Evolutionary conservation across 2,888 invertebrate genomes (phyloP).

Genomic region (Vanessa cardui): DNA sequence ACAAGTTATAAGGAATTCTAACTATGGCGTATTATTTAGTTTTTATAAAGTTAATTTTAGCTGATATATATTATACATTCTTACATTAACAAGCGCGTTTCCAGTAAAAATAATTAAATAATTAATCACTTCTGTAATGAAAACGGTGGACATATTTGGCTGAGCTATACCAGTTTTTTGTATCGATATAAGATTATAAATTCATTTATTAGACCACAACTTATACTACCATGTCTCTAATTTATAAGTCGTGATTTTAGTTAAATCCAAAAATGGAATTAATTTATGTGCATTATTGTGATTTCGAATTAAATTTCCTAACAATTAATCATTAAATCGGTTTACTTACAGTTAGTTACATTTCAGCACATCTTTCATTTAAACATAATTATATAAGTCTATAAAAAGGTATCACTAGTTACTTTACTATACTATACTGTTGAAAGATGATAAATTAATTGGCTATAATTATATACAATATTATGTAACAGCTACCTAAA

Average conservation of each 20-base stretch:
- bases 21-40: conserved; percentile 8
- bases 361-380: not conserved
- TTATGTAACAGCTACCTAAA: conserved; percentile 23
- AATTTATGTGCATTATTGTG: conserved; percentile 17
- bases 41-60: conserved; percentile 2
- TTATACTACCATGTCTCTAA: conserved; percentile 8
- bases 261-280: conserved; percentile 10
- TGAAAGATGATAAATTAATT: conserved; percentile 13
- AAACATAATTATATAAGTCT: not conserved
- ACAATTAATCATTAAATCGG: not conserved
- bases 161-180: conserved; percentile 17
- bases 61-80: conserved; percentile 8
- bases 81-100: not conserved
- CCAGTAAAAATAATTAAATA: conserved; percentile 24
- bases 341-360: too few relatives aligned
- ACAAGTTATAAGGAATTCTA: conserved; percentile 12
- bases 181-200: conserved; percentile 21
- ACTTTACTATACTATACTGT: not conserved
- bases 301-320: conserved; percentile 1
- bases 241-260: conserved; percentile 13
- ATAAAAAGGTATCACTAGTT: not conserved
- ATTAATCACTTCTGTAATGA: conserved; percentile 28
- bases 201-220: conserved; percentile 23
- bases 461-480: conserved; percentile 9
- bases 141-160: conserved; percentile 27